A percentile compares a stretch with the other conserved stretches of the same genome.
Conservation (phyloP, 2,797 vertebrate genomes). For the Betta splendens region DNA sequence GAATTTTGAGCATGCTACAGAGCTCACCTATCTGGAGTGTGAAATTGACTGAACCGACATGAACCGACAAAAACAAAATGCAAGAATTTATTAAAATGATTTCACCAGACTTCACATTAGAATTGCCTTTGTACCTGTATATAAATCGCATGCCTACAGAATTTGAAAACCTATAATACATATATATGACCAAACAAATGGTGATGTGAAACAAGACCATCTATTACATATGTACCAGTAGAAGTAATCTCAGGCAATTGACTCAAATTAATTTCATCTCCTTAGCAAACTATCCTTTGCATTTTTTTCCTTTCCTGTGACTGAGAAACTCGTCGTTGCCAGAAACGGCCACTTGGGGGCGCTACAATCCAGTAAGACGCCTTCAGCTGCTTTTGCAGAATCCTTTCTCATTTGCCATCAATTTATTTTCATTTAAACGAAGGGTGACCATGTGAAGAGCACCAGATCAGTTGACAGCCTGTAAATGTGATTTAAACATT, state of each 20-base stretch:
- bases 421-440: slow-evolving; percentile 83
- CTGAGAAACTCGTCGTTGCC: slow-evolving; percentile 24
- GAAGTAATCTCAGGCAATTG: slow-evolving; percentile 40
- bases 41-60: background rate
- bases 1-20: too few relatives aligned
- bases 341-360: slow-evolving; percentile 71
- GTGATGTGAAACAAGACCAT: slow-evolving; percentile 9
- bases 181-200: too few relatives aligned
- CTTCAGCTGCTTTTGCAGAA: slow-evolving; percentile 45
- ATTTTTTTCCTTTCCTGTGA: slow-evolving; percentile 17
- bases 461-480: slow-evolving; percentile 84
- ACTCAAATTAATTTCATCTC: slow-evolving; percentile 48
- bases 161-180: slow-evolving; percentile 42
- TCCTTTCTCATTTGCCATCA: slow-evolving; percentile 76
- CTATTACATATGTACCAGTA: slow-evolving; percentile 42
- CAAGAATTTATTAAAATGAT: too few relatives aligned
- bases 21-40: too few relatives aligned
- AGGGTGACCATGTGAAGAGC: slow-evolving; percentile 83
- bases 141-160: background rate
- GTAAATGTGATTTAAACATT: slow-evolving; percentile 86
- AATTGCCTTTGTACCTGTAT: background rate
- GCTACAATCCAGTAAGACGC: slow-evolving; percentile 64
- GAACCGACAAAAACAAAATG: too few relatives aligned
- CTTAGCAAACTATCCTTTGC: slow-evolving; percentile 20
- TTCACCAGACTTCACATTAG: background rate